These are phyloP conservation scores for Stegodyphus dumicola DNA, from an alignment of 1,140 invertebrate genomes.

Conservation along the genomic window DNA sequence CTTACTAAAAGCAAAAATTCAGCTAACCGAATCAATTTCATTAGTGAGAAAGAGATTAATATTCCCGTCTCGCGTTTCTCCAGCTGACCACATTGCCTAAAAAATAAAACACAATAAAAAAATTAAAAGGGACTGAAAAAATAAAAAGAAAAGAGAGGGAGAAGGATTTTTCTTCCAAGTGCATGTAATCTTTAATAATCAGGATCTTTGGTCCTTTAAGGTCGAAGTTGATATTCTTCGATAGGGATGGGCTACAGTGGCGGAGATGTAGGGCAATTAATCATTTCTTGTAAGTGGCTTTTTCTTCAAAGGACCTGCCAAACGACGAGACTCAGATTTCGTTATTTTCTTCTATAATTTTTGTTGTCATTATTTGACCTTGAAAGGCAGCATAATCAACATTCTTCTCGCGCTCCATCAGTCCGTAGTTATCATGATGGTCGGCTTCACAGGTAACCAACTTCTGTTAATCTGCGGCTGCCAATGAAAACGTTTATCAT, in stretches of 20 bases:
- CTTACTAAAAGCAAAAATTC: background rate
- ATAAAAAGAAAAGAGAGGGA: background rate
- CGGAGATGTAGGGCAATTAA: constrained; percentile 40
- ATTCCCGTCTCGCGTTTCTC: constrained; percentile 32
- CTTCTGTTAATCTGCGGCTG: constrained; percentile 44
- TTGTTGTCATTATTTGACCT: constrained; percentile 47
- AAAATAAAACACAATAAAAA: constrained; percentile 3
- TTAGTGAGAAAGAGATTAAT: constrained; percentile 9
- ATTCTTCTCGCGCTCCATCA: constrained; percentile 27
- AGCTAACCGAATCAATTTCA: background rate
- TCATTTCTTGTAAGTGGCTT: constrained; percentile 54
- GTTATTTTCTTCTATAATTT: constrained; percentile 26
- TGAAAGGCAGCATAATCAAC: constrained; percentile 44
- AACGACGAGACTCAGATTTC: constrained; percentile 18
- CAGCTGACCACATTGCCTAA: background rate
- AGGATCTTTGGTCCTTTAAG: constrained; percentile 29
- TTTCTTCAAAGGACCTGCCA: constrained; percentile 30
- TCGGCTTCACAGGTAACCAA: constrained; percentile 33
- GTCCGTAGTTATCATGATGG: constrained; percentile 36
- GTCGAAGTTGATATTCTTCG: constrained; percentile 41
- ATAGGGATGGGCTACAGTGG: constrained; percentile 26
- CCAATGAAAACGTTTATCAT: constrained; percentile 50
- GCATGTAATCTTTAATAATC: constrained; percentile 50
- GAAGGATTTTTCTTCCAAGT: background rate
- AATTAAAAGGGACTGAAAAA: background rate